A percentile compares a stretch with the other conserved stretches of the same genome.
Evolutionary conservation across 2,888 invertebrate species (phyloP).

Genomic region (Micropterix aruncella): DNA sequence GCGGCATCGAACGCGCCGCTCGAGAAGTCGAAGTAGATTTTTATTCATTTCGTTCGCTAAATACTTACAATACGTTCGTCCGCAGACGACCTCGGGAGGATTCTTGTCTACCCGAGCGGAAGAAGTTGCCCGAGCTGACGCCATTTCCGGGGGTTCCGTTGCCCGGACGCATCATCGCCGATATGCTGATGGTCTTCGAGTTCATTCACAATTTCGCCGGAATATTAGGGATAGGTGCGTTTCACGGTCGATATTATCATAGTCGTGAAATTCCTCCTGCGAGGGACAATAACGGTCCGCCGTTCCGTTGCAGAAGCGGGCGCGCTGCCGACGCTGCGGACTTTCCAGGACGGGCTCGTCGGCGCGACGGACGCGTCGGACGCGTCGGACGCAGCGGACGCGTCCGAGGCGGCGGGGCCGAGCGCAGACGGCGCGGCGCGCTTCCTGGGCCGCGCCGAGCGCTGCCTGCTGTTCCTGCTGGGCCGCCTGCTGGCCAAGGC

Average conservation of each 20-base stretch:
- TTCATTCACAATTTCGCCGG: slow-evolving; percentile 94
- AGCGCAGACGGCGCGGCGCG: not conserved
- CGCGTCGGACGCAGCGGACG: too few relatives aligned
- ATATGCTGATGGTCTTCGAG: slow-evolving; percentile 90
- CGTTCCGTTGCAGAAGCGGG: too few relatives aligned
- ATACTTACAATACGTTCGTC: too few relatives aligned
- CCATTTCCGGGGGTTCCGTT: slow-evolving; percentile 70
- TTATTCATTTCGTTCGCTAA: too few relatives aligned
- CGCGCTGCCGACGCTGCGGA: not conserved
- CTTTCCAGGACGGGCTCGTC: not conserved
- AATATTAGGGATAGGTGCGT: slow-evolving; percentile 81
- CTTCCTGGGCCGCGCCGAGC: not conserved
- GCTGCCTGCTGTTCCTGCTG: not conserved
- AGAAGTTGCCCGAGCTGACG: slow-evolving; percentile 54
- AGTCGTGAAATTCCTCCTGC: too few relatives aligned
- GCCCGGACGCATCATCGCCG: slow-evolving; percentile 80
- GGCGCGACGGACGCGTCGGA: too few relatives aligned
- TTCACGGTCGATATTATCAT: too few relatives aligned
- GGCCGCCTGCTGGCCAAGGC: not conserved
- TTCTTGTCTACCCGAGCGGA: slow-evolving; percentile 66
- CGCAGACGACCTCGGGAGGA: slow-evolving; percentile 81
- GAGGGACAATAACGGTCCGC: too few relatives aligned
- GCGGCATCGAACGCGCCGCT: too few relatives aligned
- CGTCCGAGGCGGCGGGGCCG: too few relatives aligned
- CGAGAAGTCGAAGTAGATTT: too few relatives aligned